These are phyloP conservation scores for Tuta absoluta DNA, from an alignment of 2,888 invertebrate genomes.

Conservation along the genomic window DNA sequence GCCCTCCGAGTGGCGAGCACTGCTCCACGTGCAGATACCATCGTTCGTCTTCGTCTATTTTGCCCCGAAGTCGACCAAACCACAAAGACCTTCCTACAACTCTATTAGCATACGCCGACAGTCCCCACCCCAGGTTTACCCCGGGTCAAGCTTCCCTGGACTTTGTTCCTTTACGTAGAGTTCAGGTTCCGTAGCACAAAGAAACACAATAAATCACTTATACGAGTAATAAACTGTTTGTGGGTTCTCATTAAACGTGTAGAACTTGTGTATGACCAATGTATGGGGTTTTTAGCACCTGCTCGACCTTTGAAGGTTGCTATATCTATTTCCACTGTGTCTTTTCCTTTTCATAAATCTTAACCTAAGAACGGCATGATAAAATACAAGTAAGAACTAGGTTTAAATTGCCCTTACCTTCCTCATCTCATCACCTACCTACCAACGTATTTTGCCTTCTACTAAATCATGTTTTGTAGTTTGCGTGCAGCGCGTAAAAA, in stretches of 20 bases:
- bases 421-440: conserved; percentile 1
- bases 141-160: conserved; percentile 32
- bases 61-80: conserved; percentile 42
- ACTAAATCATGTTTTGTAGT: conserved; percentile 23
- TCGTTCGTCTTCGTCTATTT: conserved; percentile 76
- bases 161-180: conserved; percentile 45
- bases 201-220: conserved; percentile 60
- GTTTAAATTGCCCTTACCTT: neutral
- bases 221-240: conserved; percentile 50
- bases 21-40: conserved; percentile 67
- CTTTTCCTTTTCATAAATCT: neutral
- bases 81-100: conserved; percentile 26
- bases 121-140: conserved; percentile 25
- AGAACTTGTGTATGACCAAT: conserved; percentile 16
- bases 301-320: conserved; percentile 29
- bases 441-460: conserved; percentile 24
- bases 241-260: conserved; percentile 35
- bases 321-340: conserved; percentile 11
- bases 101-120: conserved; percentile 28
- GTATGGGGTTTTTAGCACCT: conserved; percentile 24
- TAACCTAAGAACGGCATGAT: neutral
- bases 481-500: conserved; percentile 25
- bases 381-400: neutral
- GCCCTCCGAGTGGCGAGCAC: conserved; percentile 44
- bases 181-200: conserved; percentile 50